Evolutionary conservation across 2,888 invertebrate species (phyloP), one percentile per base, ranked within the genome.

Genomic region (Colostygia pectinataria): DNA sequence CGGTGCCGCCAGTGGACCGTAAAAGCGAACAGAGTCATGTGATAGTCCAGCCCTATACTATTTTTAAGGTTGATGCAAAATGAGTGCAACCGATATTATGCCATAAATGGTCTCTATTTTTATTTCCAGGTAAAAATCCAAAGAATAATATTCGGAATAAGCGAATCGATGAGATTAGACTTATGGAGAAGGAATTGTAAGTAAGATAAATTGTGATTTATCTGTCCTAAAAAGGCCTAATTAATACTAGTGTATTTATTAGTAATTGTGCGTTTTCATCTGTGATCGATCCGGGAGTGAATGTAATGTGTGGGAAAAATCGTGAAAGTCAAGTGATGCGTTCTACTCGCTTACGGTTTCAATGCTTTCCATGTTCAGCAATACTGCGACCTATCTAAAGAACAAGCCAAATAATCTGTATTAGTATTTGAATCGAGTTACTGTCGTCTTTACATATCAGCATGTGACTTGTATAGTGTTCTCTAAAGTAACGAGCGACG

Each of bases 181-280:
- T 65, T 84, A 63, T 55, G 65, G 63, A 55, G 51, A 58, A 52
- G 48, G 55, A 56, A 77, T 80, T 76, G 75, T 81, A 78, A 83
- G 74, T 83, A 82, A 80, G 72, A 77, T 70, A 73, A 84, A 84
- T 76, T 87, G 87, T 89, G 88, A 86, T 87, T 50, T 83, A 83
- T 84, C 83, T 87, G 86, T 88, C 88, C 89, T 87, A 85, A 82
- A 82, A 89, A 81, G 89, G 89, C 89, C 89, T 90, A 90, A 90
- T 86, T 89, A 88, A 84, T 83, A 74, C 82, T 86, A 90, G 80
- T 80, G 71, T 86, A 83, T 83, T 83, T 84, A 83, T 80, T 81
- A 69, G 74, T 83, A 83, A 79, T 74, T 72, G 77, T 79, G 82
- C 79, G 83, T 58, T 77, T 78, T 80, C 71, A 70, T 75, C 83